A percentile compares a stretch with the other conserved stretches of the same genome.
Evolutionary conservation across 1,140 invertebrate species (phyloP).

Genomic region (Habropoda laboriosa): DNA sequence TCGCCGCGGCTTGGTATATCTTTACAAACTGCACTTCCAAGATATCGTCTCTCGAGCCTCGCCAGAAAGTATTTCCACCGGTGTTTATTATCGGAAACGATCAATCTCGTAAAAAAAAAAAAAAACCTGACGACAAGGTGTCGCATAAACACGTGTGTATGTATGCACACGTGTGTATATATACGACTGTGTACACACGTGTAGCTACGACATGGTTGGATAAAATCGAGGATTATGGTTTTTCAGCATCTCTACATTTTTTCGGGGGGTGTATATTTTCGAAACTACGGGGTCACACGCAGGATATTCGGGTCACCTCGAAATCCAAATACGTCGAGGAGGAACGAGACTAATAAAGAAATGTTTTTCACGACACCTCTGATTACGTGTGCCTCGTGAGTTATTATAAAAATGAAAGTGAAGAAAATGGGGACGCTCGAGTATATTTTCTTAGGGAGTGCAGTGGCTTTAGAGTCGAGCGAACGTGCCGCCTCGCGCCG

Average conservation of each 20-base stretch:
- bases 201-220: neutral
- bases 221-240: neutral
- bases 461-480: neutral
- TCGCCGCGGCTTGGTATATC: neutral
- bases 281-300: neutral
- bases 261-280: conserved; percentile 14
- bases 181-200: neutral
- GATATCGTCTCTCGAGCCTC: neutral
- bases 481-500: neutral
- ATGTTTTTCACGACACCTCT: conserved; percentile 32
- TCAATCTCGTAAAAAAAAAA: neutral
- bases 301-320: conserved; percentile 49
- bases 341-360: conserved; percentile 47
- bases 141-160: neutral
- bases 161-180: too few species aligned
- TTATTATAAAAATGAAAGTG: conserved; percentile 54
- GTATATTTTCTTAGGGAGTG: conserved; percentile 14
- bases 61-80: neutral
- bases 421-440: neutral
- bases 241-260: neutral
- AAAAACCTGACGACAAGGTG: neutral
- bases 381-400: conserved; percentile 23
- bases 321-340: conserved; percentile 49
- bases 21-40: neutral
- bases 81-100: conserved; percentile 14